Evolutionary conservation across 2,113 vertebrate species (phyloP).

Genomic region (Periophthalmodon schlosseri): DNA sequence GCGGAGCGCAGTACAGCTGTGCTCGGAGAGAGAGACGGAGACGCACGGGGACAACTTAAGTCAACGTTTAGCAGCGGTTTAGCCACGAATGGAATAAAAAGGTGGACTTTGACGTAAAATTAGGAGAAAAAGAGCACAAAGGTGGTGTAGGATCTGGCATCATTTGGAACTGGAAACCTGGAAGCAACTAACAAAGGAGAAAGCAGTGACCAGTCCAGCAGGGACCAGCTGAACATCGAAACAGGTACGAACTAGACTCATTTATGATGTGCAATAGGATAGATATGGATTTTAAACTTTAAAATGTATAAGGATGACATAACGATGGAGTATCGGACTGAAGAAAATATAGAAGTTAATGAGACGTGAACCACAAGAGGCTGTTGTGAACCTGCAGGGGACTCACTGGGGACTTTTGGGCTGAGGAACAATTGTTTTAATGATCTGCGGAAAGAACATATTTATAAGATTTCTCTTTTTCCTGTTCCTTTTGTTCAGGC

Average conservation of each 20-base stretch:
- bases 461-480: too few relatives aligned
- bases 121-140: not conserved
- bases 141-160: slow-evolving; percentile 13
- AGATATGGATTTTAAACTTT: not conserved
- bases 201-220: slow-evolving; percentile 41
- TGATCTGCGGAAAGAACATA: too few relatives aligned
- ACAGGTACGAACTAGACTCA: slow-evolving; percentile 51
- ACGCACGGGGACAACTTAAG: slow-evolving; percentile 46
- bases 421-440: too few relatives aligned
- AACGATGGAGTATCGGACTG: too few relatives aligned
- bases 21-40: slow-evolving; percentile 50
- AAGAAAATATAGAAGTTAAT: too few relatives aligned
- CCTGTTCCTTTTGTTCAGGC: too few relatives aligned
- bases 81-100: slow-evolving; percentile 20
- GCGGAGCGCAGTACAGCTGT: slow-evolving; percentile 57
- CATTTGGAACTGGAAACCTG: slow-evolving; percentile 15
- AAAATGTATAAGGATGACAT: too few relatives aligned
- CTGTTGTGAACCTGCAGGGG: too few relatives aligned
- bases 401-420: too few relatives aligned
- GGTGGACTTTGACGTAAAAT: slow-evolving; percentile 12
- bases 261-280: not conserved
- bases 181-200: slow-evolving; percentile 33
- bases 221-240: slow-evolving; percentile 14
- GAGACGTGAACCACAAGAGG: too few relatives aligned
- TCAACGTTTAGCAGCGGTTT: slow-evolving; percentile 22